These are phyloP conservation scores for Diarsia mendica DNA, from an alignment of 2,888 invertebrate species.

Conservation along the genomic window DNA sequence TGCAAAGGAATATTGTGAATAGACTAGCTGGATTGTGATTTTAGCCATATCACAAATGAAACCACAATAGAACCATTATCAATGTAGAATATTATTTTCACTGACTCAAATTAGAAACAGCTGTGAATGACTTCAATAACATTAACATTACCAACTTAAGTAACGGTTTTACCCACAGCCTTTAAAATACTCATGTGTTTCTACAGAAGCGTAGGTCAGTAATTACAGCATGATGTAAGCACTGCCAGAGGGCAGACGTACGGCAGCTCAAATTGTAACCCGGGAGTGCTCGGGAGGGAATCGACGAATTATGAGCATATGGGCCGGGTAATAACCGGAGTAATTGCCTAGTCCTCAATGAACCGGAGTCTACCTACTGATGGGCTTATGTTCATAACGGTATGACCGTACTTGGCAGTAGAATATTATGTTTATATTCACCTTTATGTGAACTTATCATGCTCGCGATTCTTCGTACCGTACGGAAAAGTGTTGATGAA, in stretches of 20 bases:
- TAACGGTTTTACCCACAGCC: neutral
- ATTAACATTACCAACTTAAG: neutral
- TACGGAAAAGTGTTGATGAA: constrained; percentile 8
- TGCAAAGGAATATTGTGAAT: neutral
- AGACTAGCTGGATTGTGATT: neutral
- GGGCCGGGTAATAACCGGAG: constrained; percentile 36
- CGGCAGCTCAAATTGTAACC: constrained; percentile 20
- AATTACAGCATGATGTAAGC: constrained; percentile 33
- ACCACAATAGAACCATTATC: neutral
- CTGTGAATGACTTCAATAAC: neutral
- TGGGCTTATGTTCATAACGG: constrained; percentile 1
- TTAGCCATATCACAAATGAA: neutral
- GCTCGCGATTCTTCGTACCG: too few species aligned
- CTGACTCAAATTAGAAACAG: neutral
- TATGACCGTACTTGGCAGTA: neutral
- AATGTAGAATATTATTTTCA: neutral
- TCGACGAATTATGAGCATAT: constrained; percentile 45
- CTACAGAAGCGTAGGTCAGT: constrained; percentile 14
- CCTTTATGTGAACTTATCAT: neutral
- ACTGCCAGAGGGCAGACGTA: constrained; percentile 25
- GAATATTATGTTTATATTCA: neutral
- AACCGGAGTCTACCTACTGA: constrained; percentile 1
- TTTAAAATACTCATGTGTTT: constrained; percentile 9
- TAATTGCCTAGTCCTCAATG: constrained; percentile 27
- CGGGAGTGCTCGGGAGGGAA: constrained; percentile 41